phyloP scores from a whole-genome alignment of 2,797 vertebrate genomes.

The Staurois parvus region DNA sequence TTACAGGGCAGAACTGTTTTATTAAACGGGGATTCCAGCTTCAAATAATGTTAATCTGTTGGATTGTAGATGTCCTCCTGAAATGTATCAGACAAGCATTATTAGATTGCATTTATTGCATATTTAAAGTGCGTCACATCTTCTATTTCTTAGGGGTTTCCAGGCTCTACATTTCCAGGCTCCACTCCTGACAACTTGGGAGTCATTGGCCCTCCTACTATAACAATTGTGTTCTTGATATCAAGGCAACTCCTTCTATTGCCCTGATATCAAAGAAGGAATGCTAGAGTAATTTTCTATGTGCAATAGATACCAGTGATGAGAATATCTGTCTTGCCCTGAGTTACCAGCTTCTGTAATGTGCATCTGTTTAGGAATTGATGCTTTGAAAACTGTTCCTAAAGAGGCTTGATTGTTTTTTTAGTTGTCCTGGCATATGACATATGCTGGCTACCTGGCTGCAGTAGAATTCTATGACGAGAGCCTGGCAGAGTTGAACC shows the following conservation, averaged over 20 bases:
- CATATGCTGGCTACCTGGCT: too few relatives aligned
- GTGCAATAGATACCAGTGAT: not conserved
- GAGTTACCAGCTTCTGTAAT: not conserved
- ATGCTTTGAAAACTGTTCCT: not conserved
- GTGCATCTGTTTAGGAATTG: too few relatives aligned
- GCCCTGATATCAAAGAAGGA: not conserved
- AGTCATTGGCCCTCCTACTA: not conserved
- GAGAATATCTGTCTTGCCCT: not conserved
- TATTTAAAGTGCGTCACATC: too few relatives aligned
- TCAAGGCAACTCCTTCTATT: not conserved
- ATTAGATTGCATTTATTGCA: not conserved
- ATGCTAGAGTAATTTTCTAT: not conserved
- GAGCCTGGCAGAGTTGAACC: too few relatives aligned
- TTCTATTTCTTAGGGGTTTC: too few relatives aligned
- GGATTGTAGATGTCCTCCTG: not conserved
- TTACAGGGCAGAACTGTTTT: not conserved
- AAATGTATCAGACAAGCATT: not conserved
- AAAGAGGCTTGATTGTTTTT: not conserved
- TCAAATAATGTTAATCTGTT: not conserved
- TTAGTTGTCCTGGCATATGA: too few relatives aligned
- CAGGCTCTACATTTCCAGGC: not conserved
- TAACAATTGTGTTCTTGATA: not conserved
- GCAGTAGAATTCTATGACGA: too few relatives aligned
- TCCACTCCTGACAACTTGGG: not conserved
- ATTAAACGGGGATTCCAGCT: not conserved